Base-by-base conservation (phyloP, 2,888 invertebrate species). In the Rotaria socialis region DNA sequence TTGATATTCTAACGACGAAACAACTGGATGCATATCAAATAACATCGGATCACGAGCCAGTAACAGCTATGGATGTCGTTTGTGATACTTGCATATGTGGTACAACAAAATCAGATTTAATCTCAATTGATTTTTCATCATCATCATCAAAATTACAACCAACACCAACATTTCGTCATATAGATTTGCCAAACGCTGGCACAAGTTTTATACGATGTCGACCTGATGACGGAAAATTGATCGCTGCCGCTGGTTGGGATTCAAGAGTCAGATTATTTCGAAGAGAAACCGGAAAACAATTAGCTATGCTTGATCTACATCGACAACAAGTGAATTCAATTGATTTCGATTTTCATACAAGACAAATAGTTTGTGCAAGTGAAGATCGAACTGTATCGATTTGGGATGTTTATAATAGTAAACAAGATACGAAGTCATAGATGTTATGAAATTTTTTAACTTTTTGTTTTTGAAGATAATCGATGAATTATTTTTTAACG, bases 401-500 rank as follows among this genome's bases (percentile, higher is more conserved):
- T 47, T 80, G 80, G 80, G 80, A 80, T 80, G 41, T 80, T 80
- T 80, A 80, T 80, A 80, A 80, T 47, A 80, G n/a, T 47, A 47
- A 80, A 47, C 35, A 67, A 14, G 35, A 67, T 7, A 35, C 35
- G 5, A 67, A 67, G 0, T 67, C 27, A 67, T 67, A 41, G 7
- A 67, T 35, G 35, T 35, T 14, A 67, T 56, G 56, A 56, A 22
- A 6, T 6, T 56, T 56, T 22, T 8, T 24, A 3, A 22, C 4
- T 56, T 16, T 56, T 50, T 50, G 10, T 11, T 16, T 52, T 52
- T 52, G 52, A 52, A 52, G 16, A 52, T 52, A 52, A 16, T 5
- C 14, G 22, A 56, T 56, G 24, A 24, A 24, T 56, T 56, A 2
- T 35, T 19, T 19, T 19, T 19, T 19, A 55, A 55, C 3, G 7